These are phyloP conservation scores for Margarornis squamiger DNA, from an alignment of 2,797 vertebrate genomes.

Conservation along the genomic window DNA sequence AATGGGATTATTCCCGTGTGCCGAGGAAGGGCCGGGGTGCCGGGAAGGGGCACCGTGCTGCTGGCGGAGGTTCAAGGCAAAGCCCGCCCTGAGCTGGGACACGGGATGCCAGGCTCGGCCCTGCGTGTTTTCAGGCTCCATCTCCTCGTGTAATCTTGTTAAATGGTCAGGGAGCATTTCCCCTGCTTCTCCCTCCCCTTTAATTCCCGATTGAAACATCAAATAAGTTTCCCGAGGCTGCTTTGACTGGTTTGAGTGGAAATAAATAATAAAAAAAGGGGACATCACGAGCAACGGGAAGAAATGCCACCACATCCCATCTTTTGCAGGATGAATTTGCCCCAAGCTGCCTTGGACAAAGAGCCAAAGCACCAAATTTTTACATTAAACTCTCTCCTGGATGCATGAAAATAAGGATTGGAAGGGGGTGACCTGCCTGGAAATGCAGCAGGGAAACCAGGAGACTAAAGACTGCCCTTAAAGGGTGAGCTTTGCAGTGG, in stretches of 20 bases:
- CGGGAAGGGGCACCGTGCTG: neutral
- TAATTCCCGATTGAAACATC: constrained; percentile 66
- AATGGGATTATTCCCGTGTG: neutral
- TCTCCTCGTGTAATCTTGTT: constrained; percentile 80
- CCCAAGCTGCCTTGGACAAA: neutral
- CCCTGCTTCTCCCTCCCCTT: neutral
- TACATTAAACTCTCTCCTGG: neutral
- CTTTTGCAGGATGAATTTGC: neutral
- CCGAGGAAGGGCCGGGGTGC: neutral
- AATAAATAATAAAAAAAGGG: neutral
- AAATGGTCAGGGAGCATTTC: constrained; percentile 71
- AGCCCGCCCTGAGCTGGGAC: constrained; percentile 58
- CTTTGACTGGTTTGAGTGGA: neutral
- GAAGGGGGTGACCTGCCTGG: neutral
- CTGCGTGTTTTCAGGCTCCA: constrained; percentile 41
- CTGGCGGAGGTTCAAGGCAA: constrained; percentile 23
- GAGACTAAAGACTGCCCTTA: rapidly evolving
- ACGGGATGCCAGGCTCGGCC: constrained; percentile 60
- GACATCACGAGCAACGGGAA: rapidly evolving
- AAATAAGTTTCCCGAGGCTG: neutral
- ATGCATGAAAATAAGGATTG: neutral
- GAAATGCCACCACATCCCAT: rapidly evolving
- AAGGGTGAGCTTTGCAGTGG: rapidly evolving
- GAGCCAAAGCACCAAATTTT: neutral
- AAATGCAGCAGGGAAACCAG: rapidly evolving